Evolutionary conservation across 53 echinoderm and acorn worm species (phyloP), one percentile per base, ranked within the genome.

Genomic region (Paelopatides confundens): DNA sequence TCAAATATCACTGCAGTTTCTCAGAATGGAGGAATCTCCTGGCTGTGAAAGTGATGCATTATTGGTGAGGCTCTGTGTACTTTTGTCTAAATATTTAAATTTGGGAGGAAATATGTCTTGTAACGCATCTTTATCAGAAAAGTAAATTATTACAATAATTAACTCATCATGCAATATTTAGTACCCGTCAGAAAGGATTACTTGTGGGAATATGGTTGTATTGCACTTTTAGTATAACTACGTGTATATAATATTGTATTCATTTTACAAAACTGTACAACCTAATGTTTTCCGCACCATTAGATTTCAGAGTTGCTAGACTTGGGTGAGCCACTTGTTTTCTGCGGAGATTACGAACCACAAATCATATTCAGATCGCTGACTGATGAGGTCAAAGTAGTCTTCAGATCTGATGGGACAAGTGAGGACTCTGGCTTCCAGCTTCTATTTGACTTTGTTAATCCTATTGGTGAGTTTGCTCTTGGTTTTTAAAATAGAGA

Each of bases 301-400:
- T 49, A 81, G 81, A 51, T 81, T 21, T 81, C 81, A 3, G 81
- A 81, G 14, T 12, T 49, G 26, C 24, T n/a, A 9, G 5, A 5
- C 14, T 2, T 15, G 26, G 81, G 15, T 4, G 30, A 34, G 9
- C 81, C 81, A 26, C 52, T 81, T 10, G 17, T 31, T 43, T 52
- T 81, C 23, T 81, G 81, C 31, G 81, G 81, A 30, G 52, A 51
- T 17, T 31, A 32, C 17, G 29, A 31, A 14, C 68, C 47, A 6
- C 89, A 66, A n/a, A 7, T 43, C 3, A 43, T 94, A 50, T 92
- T 96, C 29, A 90, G 82, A 7, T 89, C 96, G 18, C 32, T 88
- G 62, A 90, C 92, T 36, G 94, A 92, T 38, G 88, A 94, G 35
- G 86, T 92, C 26, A 48, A 43, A 0, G 38, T 96, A 1, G 54